A percentile compares a stretch with the other conserved stretches of the same genome.
Evolutionary conservation across 1,140 invertebrate genomes (phyloP).

Genomic region (Platyscapa corneri): DNA sequence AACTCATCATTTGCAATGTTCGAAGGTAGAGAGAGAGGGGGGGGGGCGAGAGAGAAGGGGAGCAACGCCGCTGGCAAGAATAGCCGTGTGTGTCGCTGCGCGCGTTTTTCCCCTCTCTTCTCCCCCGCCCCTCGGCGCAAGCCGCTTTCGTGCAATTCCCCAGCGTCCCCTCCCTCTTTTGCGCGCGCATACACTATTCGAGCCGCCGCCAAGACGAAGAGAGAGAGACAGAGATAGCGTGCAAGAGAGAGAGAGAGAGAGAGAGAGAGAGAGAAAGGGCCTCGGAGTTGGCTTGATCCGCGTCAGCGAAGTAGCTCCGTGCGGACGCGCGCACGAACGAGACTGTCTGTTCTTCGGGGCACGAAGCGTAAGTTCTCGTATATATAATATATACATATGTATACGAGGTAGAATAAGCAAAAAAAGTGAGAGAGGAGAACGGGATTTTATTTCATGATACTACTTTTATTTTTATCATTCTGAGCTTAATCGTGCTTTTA

Average conservation of each 20-base stretch:
- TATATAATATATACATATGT: not conserved
- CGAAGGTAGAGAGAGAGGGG: not conserved
- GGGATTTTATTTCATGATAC: not conserved
- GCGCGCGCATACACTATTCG: not conserved
- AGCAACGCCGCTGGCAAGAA: conserved; percentile 69
- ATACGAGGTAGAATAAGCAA: not conserved
- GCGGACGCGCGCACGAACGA: conserved; percentile 60
- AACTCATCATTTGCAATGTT: not conserved
- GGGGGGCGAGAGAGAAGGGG: conserved; percentile 56
- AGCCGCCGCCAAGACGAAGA: conserved; percentile 13
- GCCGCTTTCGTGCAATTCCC: conserved; percentile 50
- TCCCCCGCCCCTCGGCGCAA: not conserved
- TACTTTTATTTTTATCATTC: not conserved
- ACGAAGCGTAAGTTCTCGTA: conserved; percentile 66
- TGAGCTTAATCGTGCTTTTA: not conserved
- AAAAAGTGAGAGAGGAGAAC: not conserved
- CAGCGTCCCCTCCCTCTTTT: not conserved
- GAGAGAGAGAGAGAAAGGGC: not conserved
- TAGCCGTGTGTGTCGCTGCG: conserved; percentile 55
- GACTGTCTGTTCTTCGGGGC: conserved; percentile 68
- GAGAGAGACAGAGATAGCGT: not conserved
- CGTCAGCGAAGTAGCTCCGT: conserved; percentile 69
- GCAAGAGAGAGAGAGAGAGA: not conserved
- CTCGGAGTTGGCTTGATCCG: conserved; percentile 56
- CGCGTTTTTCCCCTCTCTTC: not conserved